These are phyloP conservation scores for Ceyx cyanopectus DNA, from an alignment of 2,113 vertebrate genomes.

Conservation along the genomic window DNA sequence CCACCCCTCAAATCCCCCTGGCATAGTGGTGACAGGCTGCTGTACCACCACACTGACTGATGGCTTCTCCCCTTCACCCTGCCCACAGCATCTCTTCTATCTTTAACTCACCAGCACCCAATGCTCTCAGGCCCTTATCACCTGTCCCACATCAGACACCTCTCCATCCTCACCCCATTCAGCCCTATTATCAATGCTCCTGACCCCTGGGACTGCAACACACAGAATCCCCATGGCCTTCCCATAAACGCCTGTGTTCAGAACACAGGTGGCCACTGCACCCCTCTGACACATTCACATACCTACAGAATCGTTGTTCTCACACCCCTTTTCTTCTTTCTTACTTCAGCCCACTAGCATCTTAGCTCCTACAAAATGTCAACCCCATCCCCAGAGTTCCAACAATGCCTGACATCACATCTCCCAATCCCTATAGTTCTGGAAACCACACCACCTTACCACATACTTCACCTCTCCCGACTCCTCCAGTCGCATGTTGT, in stretches of 20 bases:
- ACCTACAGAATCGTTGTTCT: not conserved
- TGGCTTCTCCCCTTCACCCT: not conserved
- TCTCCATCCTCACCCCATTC: not conserved
- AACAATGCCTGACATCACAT: not conserved
- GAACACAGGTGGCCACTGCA: not conserved
- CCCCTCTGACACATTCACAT: too few species aligned
- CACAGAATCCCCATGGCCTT: not conserved
- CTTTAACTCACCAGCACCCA: not conserved
- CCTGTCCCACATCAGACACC: not conserved
- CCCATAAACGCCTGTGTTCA: fast-evolving
- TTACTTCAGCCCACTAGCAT: not conserved
- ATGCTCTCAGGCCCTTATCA: not conserved
- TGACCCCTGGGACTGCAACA: not conserved
- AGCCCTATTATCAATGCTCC: not conserved
- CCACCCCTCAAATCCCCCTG: not conserved
- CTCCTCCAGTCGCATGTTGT: not conserved
- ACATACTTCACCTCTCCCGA: not conserved
- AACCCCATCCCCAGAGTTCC: not conserved
- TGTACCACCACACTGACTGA: not conserved
- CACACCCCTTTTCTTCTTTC: not conserved
- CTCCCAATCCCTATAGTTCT: not conserved
- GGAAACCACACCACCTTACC: not conserved
- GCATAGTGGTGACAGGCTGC: not conserved
- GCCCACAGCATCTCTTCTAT: not conserved
- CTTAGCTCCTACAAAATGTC: not conserved